phyloP scores from a whole-genome alignment of 1,140 invertebrate genomes.

The Eumaeus atala region DNA sequence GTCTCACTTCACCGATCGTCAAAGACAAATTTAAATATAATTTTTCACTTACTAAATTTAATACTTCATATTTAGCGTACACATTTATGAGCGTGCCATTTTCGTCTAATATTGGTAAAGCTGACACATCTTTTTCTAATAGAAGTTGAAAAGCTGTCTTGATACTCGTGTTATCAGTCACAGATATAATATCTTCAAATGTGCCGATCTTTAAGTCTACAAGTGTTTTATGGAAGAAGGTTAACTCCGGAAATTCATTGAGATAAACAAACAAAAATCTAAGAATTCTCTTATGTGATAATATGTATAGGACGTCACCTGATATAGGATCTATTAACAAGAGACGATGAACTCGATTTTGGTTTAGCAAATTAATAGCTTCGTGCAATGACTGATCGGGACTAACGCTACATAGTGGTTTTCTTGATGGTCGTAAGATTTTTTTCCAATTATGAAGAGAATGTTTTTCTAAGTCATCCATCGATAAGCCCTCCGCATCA shows the following conservation, averaged over 20 bases:
- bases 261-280: slow-evolving; percentile 66
- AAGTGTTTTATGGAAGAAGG: slow-evolving; percentile 62
- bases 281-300: slow-evolving; percentile 66
- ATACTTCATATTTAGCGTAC: slow-evolving; percentile 68
- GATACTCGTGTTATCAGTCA: slow-evolving; percentile 54
- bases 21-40: slow-evolving; percentile 64
- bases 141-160: slow-evolving; percentile 60
- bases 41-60: slow-evolving; percentile 68
- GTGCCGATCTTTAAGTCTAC: slow-evolving; percentile 63
- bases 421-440: slow-evolving; percentile 51
- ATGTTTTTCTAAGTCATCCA: slow-evolving; percentile 63
- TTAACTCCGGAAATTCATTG: slow-evolving; percentile 67
- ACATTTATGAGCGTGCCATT: slow-evolving; percentile 58
- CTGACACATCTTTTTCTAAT: slow-evolving; percentile 63
- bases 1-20: slow-evolving; percentile 61
- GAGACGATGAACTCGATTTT: slow-evolving; percentile 61
- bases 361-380: slow-evolving; percentile 60
- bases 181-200: slow-evolving; percentile 55
- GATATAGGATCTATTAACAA: slow-evolving; percentile 58
- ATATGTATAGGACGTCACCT: slow-evolving; percentile 63
- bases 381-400: slow-evolving; percentile 67
- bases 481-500: slow-evolving; percentile 53
- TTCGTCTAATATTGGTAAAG: slow-evolving; percentile 60
- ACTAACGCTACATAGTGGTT: slow-evolving; percentile 52
- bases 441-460: slow-evolving; percentile 63